These are phyloP conservation scores for Amphipoea lucens DNA, from an alignment of 2,888 invertebrate species.

Conservation along the genomic window DNA sequence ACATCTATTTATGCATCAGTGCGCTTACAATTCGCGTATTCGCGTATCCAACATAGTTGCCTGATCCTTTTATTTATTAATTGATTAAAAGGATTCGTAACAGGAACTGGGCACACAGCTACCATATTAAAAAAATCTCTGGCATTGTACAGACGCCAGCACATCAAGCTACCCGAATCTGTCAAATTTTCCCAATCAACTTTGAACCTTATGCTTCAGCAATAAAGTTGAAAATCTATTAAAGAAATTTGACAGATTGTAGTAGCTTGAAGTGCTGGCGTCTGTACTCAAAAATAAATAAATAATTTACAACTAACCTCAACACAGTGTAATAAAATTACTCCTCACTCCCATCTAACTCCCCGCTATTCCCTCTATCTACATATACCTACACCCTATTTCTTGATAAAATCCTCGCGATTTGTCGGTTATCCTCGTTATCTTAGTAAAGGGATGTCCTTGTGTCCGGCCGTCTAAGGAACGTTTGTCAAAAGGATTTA, in stretches of 20 bases:
- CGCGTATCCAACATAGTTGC: neutral
- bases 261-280: too few species aligned
- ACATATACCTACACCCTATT: slow-evolving; percentile 13
- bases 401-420: slow-evolving; percentile 47
- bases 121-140: neutral
- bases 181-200: too few species aligned
- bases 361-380: neutral
- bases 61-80: neutral
- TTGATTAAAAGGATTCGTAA: neutral
- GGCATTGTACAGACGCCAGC: neutral
- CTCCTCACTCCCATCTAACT: neutral
- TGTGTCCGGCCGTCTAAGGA: slow-evolving; percentile 30
- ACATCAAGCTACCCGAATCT: too few species aligned
- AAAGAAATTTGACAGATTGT: too few species aligned
- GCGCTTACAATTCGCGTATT: neutral
- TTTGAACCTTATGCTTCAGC: too few species aligned
- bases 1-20: neutral
- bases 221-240: too few species aligned
- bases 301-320: neutral
- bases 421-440: slow-evolving; percentile 39
- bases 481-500: slow-evolving; percentile 59
- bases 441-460: slow-evolving; percentile 45
- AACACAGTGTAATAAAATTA: slow-evolving; percentile 19
- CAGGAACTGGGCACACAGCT: neutral
- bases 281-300: neutral